Conservation (phyloP, 1,140 invertebrate genomes). For the Drosophila athabasca region DNA sequence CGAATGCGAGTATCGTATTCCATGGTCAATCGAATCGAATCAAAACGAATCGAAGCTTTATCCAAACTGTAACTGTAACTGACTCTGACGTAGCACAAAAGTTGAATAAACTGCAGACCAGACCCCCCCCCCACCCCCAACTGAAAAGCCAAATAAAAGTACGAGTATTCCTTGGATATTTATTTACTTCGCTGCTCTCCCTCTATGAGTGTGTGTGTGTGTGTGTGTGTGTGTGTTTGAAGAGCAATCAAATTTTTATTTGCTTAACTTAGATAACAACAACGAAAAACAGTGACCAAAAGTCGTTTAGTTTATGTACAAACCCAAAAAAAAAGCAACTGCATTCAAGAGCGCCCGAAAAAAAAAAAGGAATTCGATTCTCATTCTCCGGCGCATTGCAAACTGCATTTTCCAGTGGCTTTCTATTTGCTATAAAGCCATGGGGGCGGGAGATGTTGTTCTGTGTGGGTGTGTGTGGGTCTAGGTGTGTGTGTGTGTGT, state of each 20-base stretch:
- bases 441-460: conserved; percentile 13
- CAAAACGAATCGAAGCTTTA: too few species aligned
- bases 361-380: conserved; percentile 13
- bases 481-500: conserved; percentile 9
- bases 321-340: conserved; percentile 19
- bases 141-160: too few species aligned
- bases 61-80: too few species aligned
- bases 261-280: conserved; percentile 67
- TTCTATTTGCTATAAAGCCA: conserved; percentile 30
- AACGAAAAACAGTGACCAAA: conserved; percentile 51
- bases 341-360: conserved; percentile 14
- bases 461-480: conserved; percentile 8
- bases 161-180: too few species aligned
- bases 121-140: too few species aligned
- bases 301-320: conserved; percentile 64
- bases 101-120: too few species aligned
- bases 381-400: conserved; percentile 4
- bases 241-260: conserved; percentile 44
- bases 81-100: too few species aligned
- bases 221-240: neutral
- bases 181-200: conserved; percentile 3
- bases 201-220: neutral
- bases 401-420: conserved; percentile 47
- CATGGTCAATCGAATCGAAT: too few species aligned
- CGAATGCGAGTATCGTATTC: too few species aligned